Base-by-base conservation (phyloP, 1,140 invertebrate genomes). In the Cyphomyrmex costatus region DNA sequence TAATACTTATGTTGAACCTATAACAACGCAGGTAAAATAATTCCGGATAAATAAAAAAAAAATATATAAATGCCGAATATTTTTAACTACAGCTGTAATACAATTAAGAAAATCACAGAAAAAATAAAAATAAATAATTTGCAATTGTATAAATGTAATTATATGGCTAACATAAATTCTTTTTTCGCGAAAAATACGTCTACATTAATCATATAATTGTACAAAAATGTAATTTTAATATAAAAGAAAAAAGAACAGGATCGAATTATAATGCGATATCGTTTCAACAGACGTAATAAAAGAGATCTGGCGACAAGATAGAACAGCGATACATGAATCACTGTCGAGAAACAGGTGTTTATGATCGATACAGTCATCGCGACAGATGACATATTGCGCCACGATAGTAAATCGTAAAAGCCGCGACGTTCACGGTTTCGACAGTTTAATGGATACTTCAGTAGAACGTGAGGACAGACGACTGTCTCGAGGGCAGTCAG, bases 331-430 rank as follows among this genome's bases (percentile, higher is more conserved):
- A n/a, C 46, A 85, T 85, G 60, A 85, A 85, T 85, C 71, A 77
- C 70, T 63, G 82, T 61, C 73, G 16, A 6, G 42, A 65, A 85
- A 78, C 82, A 85, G 58, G 82, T 78, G 82, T 85, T 85, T 85
- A 85, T 85, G 71, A 85, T 77, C 73, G 82, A 85, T 85, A 85
- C 58, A 85, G 46, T n/a, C 82, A 53, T 85, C 58, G 73, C 42
- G 24, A 19, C 30, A 63, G 33, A 77, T 42, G 80, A 84, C 80
- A 77, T 84, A 84, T 83, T 61, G 80, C 33, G 42, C 70, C 24
- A 16, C 42, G 70, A 76, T 77, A n/a, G 53, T 77, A 77, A 85
- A 76, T 85, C 82, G 71, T 42, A 65, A 65, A 73, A n/a, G 21
- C 58, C 42, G 71, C 71, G 70, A 30, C 73, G 42, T 78, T 77